Evolutionary conservation across 2,113 vertebrate genomes (phyloP), one percentile per base, ranked within the genome.

Genomic region (Cisticola juncidis): DNA sequence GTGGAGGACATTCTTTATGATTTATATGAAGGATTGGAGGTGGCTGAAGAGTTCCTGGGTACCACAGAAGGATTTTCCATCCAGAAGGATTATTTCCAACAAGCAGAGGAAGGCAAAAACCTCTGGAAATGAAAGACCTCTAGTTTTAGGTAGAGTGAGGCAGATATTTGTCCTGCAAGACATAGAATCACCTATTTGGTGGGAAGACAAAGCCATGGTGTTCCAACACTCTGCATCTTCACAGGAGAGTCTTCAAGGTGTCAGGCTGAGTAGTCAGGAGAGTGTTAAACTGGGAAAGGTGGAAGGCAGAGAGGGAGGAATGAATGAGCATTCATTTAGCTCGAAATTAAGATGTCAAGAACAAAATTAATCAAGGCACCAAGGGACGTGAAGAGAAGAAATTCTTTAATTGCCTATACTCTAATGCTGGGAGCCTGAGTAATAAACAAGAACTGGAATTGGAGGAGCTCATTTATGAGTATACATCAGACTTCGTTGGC

Each of bases 301-400:
- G 78, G 79, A 94, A 96, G 40, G 62, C 77, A 94, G 79, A 90
- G 92, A 94, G 54, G 71, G 85, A 91, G 74, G 74, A 97, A 95
- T 12, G 50, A 95, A 94, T 70, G 78, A 96, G 84, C 81, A 90
- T 89, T 92, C 94, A 95, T 91, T 95, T 91, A 95, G 74, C 87
- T 90, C 1, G 4, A 97, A 97, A 97, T 97, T 92, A 97, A 97
- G 96, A 96, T 94, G 96, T 97, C 95, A 95, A 95, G 95, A 97
- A 95, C 94, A 95, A 96, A 96, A 97, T 97, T 96, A 96, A 97
- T 96, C 96, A 97, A 97, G 92, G 87, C 93, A 96, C 93, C 93
- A 70, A 95, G 95, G 96, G 95, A 97, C 71, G 87, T 48, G 90
- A 94, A 93, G 94, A 94, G 91, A 95, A 95, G 85, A 93, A 96